phyloP scores from a whole-genome alignment of 2,888 invertebrate species.

The Catocala sponsa region DNA sequence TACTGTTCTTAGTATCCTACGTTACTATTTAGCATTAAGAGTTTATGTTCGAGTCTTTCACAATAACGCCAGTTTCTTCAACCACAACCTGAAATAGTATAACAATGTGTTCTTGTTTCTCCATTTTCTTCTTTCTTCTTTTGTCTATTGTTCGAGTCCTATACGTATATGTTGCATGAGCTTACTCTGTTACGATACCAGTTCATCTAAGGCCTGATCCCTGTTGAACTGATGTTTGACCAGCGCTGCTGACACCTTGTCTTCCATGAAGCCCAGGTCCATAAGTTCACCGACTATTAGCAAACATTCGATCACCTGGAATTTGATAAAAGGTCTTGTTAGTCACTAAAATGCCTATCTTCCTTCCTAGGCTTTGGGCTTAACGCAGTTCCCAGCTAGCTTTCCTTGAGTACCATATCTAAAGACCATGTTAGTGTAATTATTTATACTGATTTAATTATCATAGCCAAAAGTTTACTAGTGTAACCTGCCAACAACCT shows the following conservation, averaged over 20 bases:
- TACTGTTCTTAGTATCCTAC: too few species aligned
- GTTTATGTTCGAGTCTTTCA: not conserved
- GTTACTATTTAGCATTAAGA: too few species aligned
- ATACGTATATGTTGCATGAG: slow-evolving; percentile 1
- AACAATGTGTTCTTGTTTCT: not conserved
- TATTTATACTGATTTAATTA: too few species aligned
- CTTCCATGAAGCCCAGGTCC: slow-evolving; percentile 95
- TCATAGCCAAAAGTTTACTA: too few species aligned
- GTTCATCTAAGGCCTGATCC: slow-evolving; percentile 94
- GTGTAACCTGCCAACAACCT: too few species aligned
- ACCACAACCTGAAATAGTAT: not conserved
- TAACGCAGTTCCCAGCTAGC: too few species aligned
- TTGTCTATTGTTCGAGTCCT: slow-evolving; percentile 1
- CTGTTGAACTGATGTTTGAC: slow-evolving; percentile 93
- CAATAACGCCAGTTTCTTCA: not conserved
- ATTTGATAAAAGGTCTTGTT: slow-evolving; percentile 34
- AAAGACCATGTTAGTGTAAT: too few species aligned
- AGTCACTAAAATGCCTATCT: not conserved
- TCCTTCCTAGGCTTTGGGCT: too few species aligned
- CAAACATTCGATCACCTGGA: slow-evolving; percentile 94
- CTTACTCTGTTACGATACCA: slow-evolving; percentile 89
- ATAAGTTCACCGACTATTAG: slow-evolving; percentile 92
- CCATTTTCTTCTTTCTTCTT: not conserved
- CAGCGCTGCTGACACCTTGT: slow-evolving; percentile 91
- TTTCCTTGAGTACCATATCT: too few species aligned